Evolutionary conservation across 2,888 invertebrate genomes (phyloP), one percentile per base, ranked within the genome.

Genomic region (Girardia tigrina): DNA sequence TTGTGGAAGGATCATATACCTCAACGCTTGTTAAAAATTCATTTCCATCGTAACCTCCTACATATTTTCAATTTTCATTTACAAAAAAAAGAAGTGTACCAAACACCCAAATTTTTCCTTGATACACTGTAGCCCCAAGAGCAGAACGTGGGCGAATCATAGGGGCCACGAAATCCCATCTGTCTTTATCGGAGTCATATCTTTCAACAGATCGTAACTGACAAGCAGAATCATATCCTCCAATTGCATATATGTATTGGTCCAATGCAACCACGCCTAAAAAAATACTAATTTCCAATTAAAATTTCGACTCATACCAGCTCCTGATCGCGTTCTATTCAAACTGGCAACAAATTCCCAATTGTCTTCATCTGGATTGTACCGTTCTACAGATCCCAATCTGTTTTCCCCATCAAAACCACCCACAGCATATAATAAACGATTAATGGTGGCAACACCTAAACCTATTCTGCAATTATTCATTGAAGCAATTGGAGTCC

Each of bases 201-300:
- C 89, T 87, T 86, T 94, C 93, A 16, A 93, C 93, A 0, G 90
- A 88, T 76, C 89, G 87, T 73, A 94, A 86, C 83, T 93, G 93
- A 77, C 88, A 88, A 71, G 87, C 86, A 14, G 92, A 92, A 85
- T 93, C 91, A 84, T 91, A 93, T n/a, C 94, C 94, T 73, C 94
- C 94, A 77, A 93, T 90, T n/a, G 92, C 92, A 84, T 91, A 94
- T 79, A 94, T 90, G 83, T 87, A 90, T 81, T 91, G 91, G 81
- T 90, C 90, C 80, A 92, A 86, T 16, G 90, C 90, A 2, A 90
- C 90, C 56, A 92, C 91, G 77, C 92, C 85, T 83, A 80, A n/a
- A 79, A 76, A 70, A 28, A 71, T 29, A 76, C 69, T 1, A 71
- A 71, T n/a, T 29, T 71, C 16, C 6, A 71, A 23, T 71, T 71